A percentile compares a stretch with the other conserved stretches of the same genome.
Conservation (phyloP, 1,140 invertebrate genomes). For the Dendroctonus valens region DNA sequence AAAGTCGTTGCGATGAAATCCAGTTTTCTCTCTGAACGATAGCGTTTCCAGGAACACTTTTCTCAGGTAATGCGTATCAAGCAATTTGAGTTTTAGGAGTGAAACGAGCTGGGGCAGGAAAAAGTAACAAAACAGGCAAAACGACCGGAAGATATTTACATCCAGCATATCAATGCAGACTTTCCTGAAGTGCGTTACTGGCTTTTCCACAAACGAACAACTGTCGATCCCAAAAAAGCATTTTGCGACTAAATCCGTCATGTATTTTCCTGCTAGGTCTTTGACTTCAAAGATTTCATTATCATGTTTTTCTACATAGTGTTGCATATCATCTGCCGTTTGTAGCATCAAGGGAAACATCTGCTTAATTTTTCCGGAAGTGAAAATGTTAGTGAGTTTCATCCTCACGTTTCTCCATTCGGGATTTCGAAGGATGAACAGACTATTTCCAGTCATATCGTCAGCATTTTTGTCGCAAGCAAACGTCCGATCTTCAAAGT, state of each 20-base stretch:
- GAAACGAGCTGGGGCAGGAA: slow-evolving; percentile 40
- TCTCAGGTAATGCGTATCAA: slow-evolving; percentile 43
- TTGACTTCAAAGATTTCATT: slow-evolving; percentile 37
- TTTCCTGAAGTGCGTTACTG: slow-evolving; percentile 49
- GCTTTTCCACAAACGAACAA: slow-evolving; percentile 50
- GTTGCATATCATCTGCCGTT: slow-evolving; percentile 28
- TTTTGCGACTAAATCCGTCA: slow-evolving; percentile 42
- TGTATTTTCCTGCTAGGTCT: slow-evolving; percentile 36
- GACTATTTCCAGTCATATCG: slow-evolving; percentile 42
- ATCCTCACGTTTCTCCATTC: slow-evolving; percentile 40
- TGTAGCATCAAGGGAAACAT: slow-evolving; percentile 40
- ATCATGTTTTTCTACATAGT: slow-evolving; percentile 30
- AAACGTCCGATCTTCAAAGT: slow-evolving; percentile 50
- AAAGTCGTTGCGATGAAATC: slow-evolving; percentile 55
- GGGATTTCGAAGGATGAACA: slow-evolving; percentile 40
- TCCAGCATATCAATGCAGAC: slow-evolving; percentile 39
- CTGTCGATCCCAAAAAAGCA: slow-evolving; percentile 47
- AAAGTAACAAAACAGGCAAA: slow-evolving; percentile 43
- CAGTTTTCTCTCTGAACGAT: slow-evolving; percentile 42
- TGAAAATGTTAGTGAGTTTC: slow-evolving; percentile 39
- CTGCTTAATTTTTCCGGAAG: slow-evolving; percentile 41
- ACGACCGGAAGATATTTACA: slow-evolving; percentile 21
- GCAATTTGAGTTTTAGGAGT: slow-evolving; percentile 42
- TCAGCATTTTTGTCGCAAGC: slow-evolving; percentile 46
- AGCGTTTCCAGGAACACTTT: slow-evolving; percentile 43